These are phyloP conservation scores for Alectoris magna DNA, from an alignment of 2,797 vertebrate species.

Conservation along the genomic window DNA sequence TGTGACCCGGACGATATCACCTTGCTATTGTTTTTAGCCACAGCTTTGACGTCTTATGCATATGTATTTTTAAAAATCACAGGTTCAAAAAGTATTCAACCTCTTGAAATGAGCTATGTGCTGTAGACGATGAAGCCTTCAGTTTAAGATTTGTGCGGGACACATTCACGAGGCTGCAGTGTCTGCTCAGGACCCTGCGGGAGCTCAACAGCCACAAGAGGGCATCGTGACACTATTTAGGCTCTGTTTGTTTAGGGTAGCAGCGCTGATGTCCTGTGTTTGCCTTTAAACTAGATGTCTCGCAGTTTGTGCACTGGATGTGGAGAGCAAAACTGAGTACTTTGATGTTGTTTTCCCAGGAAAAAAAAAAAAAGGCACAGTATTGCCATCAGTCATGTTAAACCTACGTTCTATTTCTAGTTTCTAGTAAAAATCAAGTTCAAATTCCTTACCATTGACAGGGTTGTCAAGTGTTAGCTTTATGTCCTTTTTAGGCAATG, in stretches of 20 bases:
- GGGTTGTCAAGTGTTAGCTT: background rate
- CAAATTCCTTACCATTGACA: background rate
- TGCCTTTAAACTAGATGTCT: background rate
- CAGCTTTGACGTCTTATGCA: background rate
- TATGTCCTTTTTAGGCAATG: background rate
- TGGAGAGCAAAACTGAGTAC: accelerated
- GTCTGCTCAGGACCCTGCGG: too few relatives aligned
- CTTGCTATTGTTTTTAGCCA: accelerated
- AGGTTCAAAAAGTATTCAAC: accelerated
- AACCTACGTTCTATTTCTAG: background rate
- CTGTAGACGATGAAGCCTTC: accelerated
- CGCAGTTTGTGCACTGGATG: accelerated
- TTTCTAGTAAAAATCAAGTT: accelerated
- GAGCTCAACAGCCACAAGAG: background rate
- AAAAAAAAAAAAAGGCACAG: accelerated
- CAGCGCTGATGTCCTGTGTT: too few relatives aligned
- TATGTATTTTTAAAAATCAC: accelerated
- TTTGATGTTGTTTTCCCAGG: accelerated
- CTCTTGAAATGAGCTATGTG: accelerated
- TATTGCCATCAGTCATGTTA: background rate
- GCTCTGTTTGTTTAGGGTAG: background rate
- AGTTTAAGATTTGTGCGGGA: accelerated
- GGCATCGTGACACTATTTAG: background rate
- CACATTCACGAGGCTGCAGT: accelerated
- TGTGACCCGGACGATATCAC: background rate